Evolutionary conservation across 2,797 vertebrate genomes (phyloP).

Genomic region (Eupleurogrammus muticus): DNA sequence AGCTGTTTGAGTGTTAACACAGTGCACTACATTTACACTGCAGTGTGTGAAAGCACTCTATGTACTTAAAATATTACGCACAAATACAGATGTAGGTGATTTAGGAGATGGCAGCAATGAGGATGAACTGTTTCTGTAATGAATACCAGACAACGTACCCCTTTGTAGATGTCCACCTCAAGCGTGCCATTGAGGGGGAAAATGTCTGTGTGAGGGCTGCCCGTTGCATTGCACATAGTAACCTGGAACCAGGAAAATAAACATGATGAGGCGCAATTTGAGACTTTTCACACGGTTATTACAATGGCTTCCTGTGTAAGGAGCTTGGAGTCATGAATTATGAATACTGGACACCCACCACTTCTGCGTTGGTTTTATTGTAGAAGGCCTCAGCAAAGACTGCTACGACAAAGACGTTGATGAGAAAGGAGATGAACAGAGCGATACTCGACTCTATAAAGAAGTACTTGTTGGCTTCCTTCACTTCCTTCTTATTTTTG

Average conservation of each 20-base stretch:
- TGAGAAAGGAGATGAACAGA: constrained; percentile 95
- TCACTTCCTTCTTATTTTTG: constrained; percentile 87
- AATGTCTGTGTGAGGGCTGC: constrained; percentile 80
- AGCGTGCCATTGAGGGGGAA: constrained; percentile 87
- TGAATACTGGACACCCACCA: constrained; percentile 85
- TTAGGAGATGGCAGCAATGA: background rate
- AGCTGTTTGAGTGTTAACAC: no score
- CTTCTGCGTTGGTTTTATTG: constrained; percentile 85
- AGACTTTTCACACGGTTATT: background rate
- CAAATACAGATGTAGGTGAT: no score
- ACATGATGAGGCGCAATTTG: background rate
- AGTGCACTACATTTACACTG: no score
- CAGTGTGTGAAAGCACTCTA: no score
- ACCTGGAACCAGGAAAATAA: constrained; percentile 73
- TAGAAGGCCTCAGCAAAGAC: constrained; percentile 96
- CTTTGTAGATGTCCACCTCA: constrained; percentile 96
- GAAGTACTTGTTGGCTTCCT: constrained; percentile 95
- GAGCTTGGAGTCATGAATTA: background rate
- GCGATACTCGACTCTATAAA: constrained; percentile 94
- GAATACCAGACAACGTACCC: constrained; percentile 79
- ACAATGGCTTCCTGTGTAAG: background rate
- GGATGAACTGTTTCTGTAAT: background rate
- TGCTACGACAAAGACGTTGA: constrained; percentile 96
- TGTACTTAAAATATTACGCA: no score
- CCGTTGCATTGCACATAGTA: constrained; percentile 77